Percentiles rank a stretch among this genome's conserved stretches.
Conservation (phyloP, 2,113 vertebrate species). For the Heptranchias perlo region DNA sequence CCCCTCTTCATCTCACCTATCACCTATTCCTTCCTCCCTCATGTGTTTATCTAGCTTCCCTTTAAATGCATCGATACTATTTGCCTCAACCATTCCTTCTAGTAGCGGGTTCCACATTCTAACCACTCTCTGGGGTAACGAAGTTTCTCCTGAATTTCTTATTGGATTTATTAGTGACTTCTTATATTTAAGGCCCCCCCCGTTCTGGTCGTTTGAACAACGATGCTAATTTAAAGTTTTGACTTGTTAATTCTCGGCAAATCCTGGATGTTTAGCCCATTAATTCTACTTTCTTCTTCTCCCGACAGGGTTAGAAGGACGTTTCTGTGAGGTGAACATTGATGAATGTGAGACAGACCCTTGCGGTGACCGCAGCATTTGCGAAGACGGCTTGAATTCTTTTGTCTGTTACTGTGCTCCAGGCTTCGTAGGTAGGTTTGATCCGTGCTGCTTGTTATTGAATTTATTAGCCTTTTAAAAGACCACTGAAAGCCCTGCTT, state of each 20-base stretch:
- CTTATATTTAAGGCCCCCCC: neutral
- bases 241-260: neutral
- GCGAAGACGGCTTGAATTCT: conserved; percentile 54
- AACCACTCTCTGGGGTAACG: neutral
- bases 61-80: neutral
- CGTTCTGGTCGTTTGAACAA: neutral
- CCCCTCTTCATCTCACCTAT: neutral
- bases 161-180: neutral
- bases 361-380: conserved; percentile 65
- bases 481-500: neutral
- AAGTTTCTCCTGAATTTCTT: neutral
- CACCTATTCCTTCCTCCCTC: too few species aligned
- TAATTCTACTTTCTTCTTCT: neutral
- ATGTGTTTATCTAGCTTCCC: too few species aligned
- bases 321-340: conserved; percentile 60
- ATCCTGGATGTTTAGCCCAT: neutral
- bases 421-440: conserved; percentile 69
- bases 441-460: neutral
- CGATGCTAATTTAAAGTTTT: neutral
- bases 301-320: conserved; percentile 61
- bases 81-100: neutral
- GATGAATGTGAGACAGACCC: conserved; percentile 59
- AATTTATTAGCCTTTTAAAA: neutral
- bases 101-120: neutral
- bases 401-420: conserved; percentile 75